These are phyloP conservation scores for Elachura formosa DNA, from an alignment of 2,113 vertebrate genomes.

Conservation along the genomic window DNA sequence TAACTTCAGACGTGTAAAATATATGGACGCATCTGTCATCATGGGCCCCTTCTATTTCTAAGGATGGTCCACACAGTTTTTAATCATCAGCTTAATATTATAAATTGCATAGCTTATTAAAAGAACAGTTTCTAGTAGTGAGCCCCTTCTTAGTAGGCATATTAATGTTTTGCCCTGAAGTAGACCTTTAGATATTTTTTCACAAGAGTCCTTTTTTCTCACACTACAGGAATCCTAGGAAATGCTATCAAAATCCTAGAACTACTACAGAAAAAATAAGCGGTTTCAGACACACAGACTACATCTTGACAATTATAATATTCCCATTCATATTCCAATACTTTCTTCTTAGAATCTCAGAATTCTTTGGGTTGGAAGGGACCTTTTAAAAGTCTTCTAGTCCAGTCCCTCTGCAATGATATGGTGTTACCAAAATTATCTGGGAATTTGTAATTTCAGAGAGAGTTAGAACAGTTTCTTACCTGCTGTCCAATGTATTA, in stretches of 20 bases:
- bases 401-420: accelerated
- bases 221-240: not conserved
- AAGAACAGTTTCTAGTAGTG: not conserved
- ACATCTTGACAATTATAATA: not conserved
- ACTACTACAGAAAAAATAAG: not conserved
- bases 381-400: not conserved
- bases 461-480: not conserved
- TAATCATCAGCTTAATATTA: not conserved
- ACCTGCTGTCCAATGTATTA: not conserved
- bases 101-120: not conserved
- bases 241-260: not conserved
- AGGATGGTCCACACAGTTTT: not conserved
- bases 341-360: not conserved
- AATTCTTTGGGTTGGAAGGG: not conserved
- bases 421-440: not conserved
- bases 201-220: accelerated
- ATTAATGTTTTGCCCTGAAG: not conserved
- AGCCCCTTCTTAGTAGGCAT: not conserved
- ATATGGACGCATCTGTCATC: not conserved
- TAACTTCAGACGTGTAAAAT: not conserved
- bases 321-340: not conserved
- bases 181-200: not conserved
- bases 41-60: not conserved
- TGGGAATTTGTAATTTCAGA: not conserved
- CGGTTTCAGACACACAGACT: not conserved